Base-by-base conservation (phyloP, 1,140 invertebrate genomes). In the Psilanteris sp. region DNA sequence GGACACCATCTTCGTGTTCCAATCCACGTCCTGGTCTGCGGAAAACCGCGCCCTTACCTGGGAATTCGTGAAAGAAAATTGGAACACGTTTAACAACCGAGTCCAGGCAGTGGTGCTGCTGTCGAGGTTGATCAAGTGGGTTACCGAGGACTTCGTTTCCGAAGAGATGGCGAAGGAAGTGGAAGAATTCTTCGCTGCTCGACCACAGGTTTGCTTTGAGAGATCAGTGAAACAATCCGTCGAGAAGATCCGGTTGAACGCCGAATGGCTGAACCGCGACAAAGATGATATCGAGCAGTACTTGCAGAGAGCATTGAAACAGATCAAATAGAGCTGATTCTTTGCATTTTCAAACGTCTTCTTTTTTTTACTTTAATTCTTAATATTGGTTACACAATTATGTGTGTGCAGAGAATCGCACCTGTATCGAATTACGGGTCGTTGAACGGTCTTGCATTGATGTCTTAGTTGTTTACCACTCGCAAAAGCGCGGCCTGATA, bases 1-100 rank as follows among this genome's bases (percentile, higher is more conserved):
- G 86, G 97, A 98, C 82, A 93, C 95, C 0, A 92, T 96, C 0
- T 96, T 95, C 83, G 93, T 97, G 2, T 64, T 50, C 7, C 32
- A 48, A 0, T 54, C 15, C 1, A 52, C 50, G 2, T 14, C 10
- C 1, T 57, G 50, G 50, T 50, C 50, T 0, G 29, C 26, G 2
- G 26, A 50, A 4, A 73, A 43, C 14, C 31, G 36, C 0, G 22
- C 55, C 0, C 13, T 20, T 4, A 4, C 43, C 3, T 94, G 93
- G 92, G 59, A 90, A 24, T 93, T 91, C 82, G 86, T 93, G 64
- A 90, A 92, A 77, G 84, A 91, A 3, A 91, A 93, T 62, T 89
- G 90, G 84, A 64, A 82, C 5, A 67, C 83, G 9, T 81, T 93
- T n/a, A 78, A 85, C 10, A 80, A 89, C 44, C 34, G 26, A 24